Evolutionary conservation across 2,888 invertebrate species (phyloP), one percentile per base, ranked within the genome.

Genomic region (Malthinus seriepunctatus): DNA sequence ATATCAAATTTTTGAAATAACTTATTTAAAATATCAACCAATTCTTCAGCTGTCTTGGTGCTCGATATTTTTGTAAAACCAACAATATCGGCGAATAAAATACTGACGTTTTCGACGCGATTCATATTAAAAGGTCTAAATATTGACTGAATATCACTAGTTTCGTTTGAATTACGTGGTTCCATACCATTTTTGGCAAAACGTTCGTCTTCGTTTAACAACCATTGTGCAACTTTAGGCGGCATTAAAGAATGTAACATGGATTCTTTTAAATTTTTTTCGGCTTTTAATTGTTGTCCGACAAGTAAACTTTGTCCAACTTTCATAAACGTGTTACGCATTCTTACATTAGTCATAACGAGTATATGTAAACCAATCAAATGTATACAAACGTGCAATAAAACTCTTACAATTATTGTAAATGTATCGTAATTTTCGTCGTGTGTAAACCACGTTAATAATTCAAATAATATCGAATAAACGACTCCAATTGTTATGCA

Each of bases 231-330:
- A 1, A 96, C 91, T 73, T 90, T 91, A 0, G 94, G 95, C 7
- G 97, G 97, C 97, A 97, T 97, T 57, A 98, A 92, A 15, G 96
- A 97, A 76, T 92, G 92, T 69, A 95, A 96, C 96, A 97, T 97
- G 77, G 95, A 94, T 77, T 97, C 95, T 77, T 97, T 97, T 42
- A 97, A 82, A 73, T 93, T 91, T 71, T 95, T 95, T 76, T 97
- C 97, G 83, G 93, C 87, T 79, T 95, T 94, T 57, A 97, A 80
- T 75, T 97, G 95, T 50, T 91, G 84, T 32, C 95, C 83, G 3
- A 96, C 95, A 58, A 97, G 81, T 60, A 96, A 81, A 70, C 95
- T 95, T 77, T 97, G 95, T 1, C 97, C 96, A 49, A 91, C 95
- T 82, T 96, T 95, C 90, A 96, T 94, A 79, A 97, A 97, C 4